These are phyloP conservation scores for Notechis scutatus DNA, from an alignment of 2,113 vertebrate genomes.

Conservation along the genomic window DNA sequence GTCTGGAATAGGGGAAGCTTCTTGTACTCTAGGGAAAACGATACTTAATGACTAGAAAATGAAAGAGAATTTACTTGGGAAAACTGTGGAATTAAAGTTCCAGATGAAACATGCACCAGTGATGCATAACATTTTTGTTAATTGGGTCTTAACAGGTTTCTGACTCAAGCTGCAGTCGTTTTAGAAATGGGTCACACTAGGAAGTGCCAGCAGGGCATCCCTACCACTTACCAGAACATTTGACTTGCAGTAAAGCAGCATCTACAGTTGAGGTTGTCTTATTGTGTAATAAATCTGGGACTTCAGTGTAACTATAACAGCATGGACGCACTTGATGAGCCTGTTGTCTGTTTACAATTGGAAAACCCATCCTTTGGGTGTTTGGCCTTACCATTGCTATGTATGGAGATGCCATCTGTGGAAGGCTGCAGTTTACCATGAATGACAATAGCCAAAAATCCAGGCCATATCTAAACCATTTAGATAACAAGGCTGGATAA, in stretches of 20 bases:
- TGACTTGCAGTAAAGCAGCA: slow-evolving; percentile 55
- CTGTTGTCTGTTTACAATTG: background rate
- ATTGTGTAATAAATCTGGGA: background rate
- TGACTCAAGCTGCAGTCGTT: slow-evolving; percentile 70
- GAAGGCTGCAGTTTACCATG: background rate
- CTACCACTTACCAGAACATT: slow-evolving; percentile 51
- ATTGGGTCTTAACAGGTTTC: slow-evolving; percentile 80
- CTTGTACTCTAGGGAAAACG: slow-evolving; percentile 71
- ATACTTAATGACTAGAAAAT: slow-evolving; percentile 75
- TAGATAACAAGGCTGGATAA: slow-evolving; percentile 6
- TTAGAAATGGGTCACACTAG: slow-evolving; percentile 72
- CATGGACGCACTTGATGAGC: background rate
- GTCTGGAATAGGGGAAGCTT: slow-evolving; percentile 48
- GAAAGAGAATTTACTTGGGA: slow-evolving; percentile 75
- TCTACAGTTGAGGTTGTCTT: slow-evolving; percentile 19
- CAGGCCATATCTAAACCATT: background rate
- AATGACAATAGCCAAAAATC: background rate
- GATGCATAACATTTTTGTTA: slow-evolving; percentile 77
- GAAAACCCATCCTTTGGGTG: background rate
- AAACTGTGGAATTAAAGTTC: slow-evolving; percentile 74
- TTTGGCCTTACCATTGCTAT: background rate
- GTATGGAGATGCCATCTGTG: background rate
- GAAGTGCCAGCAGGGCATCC: slow-evolving; percentile 54
- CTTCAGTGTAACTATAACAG: slow-evolving; percentile 9
- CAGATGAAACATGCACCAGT: slow-evolving; percentile 73